These are phyloP conservation scores for Neosilurus hyrtlii DNA, from an alignment of 2,797 vertebrate genomes.

Conservation along the genomic window DNA sequence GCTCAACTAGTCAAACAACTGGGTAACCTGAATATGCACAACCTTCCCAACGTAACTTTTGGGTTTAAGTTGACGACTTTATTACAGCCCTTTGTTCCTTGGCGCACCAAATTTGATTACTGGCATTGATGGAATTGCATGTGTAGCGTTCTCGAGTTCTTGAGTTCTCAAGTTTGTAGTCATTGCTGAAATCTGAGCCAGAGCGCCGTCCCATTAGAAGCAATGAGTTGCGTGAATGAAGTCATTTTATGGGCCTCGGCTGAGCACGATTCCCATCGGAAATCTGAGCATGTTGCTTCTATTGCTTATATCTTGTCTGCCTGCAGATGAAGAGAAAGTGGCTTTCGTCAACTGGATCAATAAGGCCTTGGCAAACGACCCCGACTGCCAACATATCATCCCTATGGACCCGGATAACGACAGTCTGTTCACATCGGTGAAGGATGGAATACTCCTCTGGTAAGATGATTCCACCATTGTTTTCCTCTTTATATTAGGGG, in stretches of 20 bases:
- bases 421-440: slow-evolving; percentile 88
- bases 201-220: background rate
- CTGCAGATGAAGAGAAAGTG: slow-evolving; percentile 93
- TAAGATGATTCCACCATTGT: slow-evolving; percentile 59
- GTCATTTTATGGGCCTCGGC: slow-evolving; percentile 30
- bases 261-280: background rate
- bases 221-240: slow-evolving; percentile 23
- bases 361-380: slow-evolving; percentile 87
- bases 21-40: background rate
- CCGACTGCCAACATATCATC: slow-evolving; percentile 87
- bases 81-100: background rate
- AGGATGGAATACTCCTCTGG: slow-evolving; percentile 94
- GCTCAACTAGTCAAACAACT: no score
- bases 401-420: slow-evolving; percentile 85
- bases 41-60: background rate
- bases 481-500: background rate
- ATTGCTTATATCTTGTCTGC: slow-evolving; percentile 30
- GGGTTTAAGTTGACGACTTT: background rate
- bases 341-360: slow-evolving; percentile 98
- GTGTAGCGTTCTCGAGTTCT: background rate
- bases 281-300: slow-evolving; percentile 18
- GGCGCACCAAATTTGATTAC: background rate
- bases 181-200: slow-evolving; percentile 12
- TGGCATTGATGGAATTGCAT: background rate
- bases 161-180: background rate